Evolutionary conservation across 2,797 vertebrate species (phyloP).

Genomic region (Premnoplex brunnescens): DNA sequence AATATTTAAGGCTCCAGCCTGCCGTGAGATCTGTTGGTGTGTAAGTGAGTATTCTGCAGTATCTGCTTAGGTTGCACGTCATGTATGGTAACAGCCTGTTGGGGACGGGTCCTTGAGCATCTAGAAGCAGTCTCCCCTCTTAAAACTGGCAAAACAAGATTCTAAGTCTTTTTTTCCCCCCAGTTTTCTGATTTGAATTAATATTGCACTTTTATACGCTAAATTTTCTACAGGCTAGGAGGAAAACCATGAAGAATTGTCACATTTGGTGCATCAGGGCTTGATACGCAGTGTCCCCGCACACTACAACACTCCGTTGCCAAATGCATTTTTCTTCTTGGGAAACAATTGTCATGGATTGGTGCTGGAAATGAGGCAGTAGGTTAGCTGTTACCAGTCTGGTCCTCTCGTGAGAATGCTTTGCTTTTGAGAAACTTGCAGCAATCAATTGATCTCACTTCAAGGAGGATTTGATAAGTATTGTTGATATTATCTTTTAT

Average conservation of each 20-base stretch:
- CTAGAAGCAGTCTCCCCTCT: neutral
- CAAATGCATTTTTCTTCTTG: neutral
- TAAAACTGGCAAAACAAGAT: neutral
- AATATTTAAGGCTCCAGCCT: neutral
- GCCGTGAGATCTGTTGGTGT: neutral
- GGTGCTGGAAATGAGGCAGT: neutral
- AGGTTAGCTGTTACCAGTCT: neutral
- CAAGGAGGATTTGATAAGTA: neutral
- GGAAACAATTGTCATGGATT: neutral
- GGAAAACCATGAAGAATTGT: neutral
- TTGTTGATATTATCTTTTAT: neutral
- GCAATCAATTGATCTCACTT: neutral
- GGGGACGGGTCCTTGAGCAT: neutral
- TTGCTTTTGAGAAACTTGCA: neutral
- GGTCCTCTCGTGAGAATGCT: neutral
- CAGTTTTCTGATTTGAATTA: neutral
- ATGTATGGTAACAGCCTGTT: neutral
- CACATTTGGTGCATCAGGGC: neutral
- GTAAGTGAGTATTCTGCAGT: neutral
- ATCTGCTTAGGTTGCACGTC: neutral
- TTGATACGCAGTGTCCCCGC: neutral
- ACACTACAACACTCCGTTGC: neutral
- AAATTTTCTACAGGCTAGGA: neutral
- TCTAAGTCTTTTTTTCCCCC: neutral
- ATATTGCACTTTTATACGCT: neutral